phyloP scores from a whole-genome alignment of 92 coral and sea anemone genomes.

The Pocillopora grandis region DNA sequence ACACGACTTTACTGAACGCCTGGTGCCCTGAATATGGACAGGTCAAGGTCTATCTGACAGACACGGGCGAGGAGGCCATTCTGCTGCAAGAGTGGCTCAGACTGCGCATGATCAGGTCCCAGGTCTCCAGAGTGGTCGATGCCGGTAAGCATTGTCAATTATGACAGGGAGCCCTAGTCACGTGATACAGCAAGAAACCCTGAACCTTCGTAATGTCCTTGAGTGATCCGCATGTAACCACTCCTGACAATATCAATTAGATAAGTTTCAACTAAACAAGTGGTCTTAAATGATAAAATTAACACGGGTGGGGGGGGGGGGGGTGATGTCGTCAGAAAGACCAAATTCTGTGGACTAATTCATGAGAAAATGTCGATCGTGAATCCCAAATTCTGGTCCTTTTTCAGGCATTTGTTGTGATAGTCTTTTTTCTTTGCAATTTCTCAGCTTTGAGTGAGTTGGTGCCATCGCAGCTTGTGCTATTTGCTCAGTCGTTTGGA shows the following conservation, averaged over 20 bases:
- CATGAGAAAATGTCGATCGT: neutral
- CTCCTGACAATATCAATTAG: no score
- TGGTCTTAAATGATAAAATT: no score
- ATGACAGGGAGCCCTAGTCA: neutral
- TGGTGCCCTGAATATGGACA: slow-evolving; percentile 95
- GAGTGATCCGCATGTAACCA: no score
- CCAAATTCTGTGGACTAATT: no score
- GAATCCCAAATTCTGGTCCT: neutral
- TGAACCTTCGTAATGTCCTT: neutral
- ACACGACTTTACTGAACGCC: slow-evolving; percentile 60
- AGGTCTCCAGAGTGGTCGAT: slow-evolving; percentile 81
- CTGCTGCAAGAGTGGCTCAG: slow-evolving; percentile 93
- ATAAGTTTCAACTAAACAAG: no score
- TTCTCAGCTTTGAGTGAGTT: slow-evolving; percentile 73
- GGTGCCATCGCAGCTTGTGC: slow-evolving; percentile 77
- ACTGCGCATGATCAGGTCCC: slow-evolving; percentile 91
- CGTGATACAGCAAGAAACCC: neutral
- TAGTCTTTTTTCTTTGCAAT: neutral
- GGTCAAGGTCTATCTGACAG: slow-evolving; percentile 84
- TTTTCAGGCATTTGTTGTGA: neutral
- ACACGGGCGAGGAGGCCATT: slow-evolving; percentile 92
- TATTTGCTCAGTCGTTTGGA: slow-evolving; percentile 98
- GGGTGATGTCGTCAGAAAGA: no score
- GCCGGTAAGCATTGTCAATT: slow-evolving; percentile 53
- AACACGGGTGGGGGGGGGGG: no score